Percentiles rank a stretch among this genome's conserved stretches.
These are phyloP conservation scores for Ellobius talpinus DNA, from an alignment of 2,113 vertebrate genomes.

Conservation along the genomic window DNA sequence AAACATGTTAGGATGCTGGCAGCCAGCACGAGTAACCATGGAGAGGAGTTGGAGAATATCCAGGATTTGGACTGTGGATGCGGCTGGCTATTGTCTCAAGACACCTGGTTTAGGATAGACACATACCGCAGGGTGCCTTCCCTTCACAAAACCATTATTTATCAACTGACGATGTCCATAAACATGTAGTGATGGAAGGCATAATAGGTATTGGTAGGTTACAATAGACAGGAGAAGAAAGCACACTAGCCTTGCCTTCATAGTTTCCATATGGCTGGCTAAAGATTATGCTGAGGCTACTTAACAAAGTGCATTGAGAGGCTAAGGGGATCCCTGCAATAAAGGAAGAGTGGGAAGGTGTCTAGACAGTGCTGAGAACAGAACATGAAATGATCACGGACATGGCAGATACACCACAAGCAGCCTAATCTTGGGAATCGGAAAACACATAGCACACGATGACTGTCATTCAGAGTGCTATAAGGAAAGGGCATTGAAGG, in stretches of 20 bases:
- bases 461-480: accelerated
- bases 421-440: not conserved
- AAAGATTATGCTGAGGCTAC: too few relatives aligned
- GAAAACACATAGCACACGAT: accelerated
- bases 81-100: slow-evolving; percentile 46
- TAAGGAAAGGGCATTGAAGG: not conserved
- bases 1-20: not conserved
- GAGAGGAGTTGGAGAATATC: not conserved
- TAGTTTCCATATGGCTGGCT: accelerated
- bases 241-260: not conserved
- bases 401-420: accelerated
- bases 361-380: not conserved
- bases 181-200: not conserved
- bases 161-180: not conserved
- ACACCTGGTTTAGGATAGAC: not conserved
- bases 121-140: not conserved
- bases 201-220: not conserved
- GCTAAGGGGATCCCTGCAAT: not conserved
- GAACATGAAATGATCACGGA: not conserved
- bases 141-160: not conserved
- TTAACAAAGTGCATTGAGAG: accelerated
- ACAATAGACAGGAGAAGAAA: not conserved
- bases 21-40: not conserved
- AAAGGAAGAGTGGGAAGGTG: not conserved
- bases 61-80: not conserved